Conservation (phyloP, 2,888 invertebrate species). For the Drosophila lutescens region DNA sequence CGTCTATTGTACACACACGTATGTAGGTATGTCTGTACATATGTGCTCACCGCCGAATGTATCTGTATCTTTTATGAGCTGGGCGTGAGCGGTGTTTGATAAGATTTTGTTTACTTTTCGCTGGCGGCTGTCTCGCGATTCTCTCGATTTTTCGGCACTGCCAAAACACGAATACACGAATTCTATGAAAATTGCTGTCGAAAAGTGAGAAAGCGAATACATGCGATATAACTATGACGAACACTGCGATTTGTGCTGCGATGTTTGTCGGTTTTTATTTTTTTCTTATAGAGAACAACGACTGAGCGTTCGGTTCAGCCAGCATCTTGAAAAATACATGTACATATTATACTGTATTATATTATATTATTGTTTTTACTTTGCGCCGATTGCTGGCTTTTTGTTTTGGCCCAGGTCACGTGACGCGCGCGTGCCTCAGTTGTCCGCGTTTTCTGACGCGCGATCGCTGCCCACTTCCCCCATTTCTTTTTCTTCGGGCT, state of each 20-base stretch:
- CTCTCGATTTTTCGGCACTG: constrained; percentile 36
- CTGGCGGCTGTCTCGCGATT: constrained; percentile 39
- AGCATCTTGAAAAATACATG: constrained; percentile 17
- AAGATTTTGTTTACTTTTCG: constrained; percentile 52
- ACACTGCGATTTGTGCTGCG: constrained; percentile 12
- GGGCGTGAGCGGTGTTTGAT: constrained; percentile 59
- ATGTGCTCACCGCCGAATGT: constrained; percentile 19
- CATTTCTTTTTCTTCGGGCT: constrained; percentile 1
- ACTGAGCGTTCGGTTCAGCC: constrained; percentile 16
- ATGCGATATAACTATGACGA: constrained; percentile 34
- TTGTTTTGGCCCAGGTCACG: constrained; percentile 39
- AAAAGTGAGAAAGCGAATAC: constrained; percentile 5
- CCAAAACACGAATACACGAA: constrained; percentile 10
- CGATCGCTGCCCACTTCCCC: neutral
- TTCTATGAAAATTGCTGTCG: constrained; percentile 19
- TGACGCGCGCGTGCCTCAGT: constrained; percentile 29
- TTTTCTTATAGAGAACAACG: constrained; percentile 12
- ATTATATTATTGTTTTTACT: constrained; percentile 7
- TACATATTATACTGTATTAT: constrained; percentile 2
- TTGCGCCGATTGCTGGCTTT: constrained; percentile 25
- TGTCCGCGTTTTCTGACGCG: constrained; percentile 24
- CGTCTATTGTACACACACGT: constrained; percentile 34
- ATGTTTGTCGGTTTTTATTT: neutral
- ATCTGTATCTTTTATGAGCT: constrained; percentile 60
- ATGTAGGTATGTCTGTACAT: neutral